Evolutionary conservation across 1,140 invertebrate genomes (phyloP).

Genomic region (Drosophila tani): DNA sequence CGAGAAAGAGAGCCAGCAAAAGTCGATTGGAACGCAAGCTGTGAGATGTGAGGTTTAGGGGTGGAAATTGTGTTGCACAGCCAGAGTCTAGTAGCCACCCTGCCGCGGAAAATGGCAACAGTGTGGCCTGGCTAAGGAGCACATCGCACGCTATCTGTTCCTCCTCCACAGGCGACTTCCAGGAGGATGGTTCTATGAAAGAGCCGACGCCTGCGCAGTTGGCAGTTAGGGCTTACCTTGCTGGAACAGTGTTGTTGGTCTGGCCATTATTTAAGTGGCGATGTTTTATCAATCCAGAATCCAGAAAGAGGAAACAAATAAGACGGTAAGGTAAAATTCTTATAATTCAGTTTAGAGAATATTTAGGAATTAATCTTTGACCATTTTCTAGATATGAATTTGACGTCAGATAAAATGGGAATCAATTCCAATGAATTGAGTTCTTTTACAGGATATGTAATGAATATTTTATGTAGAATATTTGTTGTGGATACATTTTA

Average conservation of each 20-base stretch:
- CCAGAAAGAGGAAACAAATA: not conserved
- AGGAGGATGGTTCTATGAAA: not conserved
- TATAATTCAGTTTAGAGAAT: not conserved
- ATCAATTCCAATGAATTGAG: too few species aligned
- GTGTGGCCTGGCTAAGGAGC: conserved; percentile 34
- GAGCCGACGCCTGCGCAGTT: conserved; percentile 60
- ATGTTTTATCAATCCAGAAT: not conserved
- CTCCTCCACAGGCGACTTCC: conserved; percentile 28
- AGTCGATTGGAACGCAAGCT: conserved; percentile 73
- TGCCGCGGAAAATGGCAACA: conserved; percentile 66
- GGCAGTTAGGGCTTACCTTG: conserved; percentile 35
- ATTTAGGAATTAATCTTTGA: not conserved
- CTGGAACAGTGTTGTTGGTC: conserved; percentile 6
- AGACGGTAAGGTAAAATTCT: too few species aligned
- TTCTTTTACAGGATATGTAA: too few species aligned
- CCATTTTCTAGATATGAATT: too few species aligned
- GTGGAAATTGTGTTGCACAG: conserved; percentile 44
- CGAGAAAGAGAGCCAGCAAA: conserved; percentile 26
- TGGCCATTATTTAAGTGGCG: not conserved
- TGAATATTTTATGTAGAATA: too few species aligned
- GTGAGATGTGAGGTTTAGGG: conserved; percentile 38
- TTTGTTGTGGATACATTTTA: not conserved
- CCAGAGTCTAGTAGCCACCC: conserved; percentile 37
- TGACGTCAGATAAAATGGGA: too few species aligned
- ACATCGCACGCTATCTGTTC: conserved; percentile 5